Evolutionary conservation across 1,140 invertebrate genomes (phyloP).

Genomic region (Proales similis): DNA sequence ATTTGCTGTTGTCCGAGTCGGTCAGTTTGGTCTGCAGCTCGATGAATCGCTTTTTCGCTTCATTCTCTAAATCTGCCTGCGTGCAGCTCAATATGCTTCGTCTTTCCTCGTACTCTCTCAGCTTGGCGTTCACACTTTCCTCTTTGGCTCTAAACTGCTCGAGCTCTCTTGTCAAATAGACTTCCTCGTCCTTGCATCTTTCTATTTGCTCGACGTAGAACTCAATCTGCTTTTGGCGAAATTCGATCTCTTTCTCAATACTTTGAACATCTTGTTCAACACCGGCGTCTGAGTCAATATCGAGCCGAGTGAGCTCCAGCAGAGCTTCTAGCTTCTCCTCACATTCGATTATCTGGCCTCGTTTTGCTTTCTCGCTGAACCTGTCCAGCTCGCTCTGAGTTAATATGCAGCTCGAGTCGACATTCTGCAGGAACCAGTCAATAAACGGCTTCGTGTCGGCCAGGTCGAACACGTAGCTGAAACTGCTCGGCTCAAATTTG

Average conservation of each 20-base stretch:
- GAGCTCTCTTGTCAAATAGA: slow-evolving; percentile 7
- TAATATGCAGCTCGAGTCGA: not conserved
- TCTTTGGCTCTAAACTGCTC: not conserved
- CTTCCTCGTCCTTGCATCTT: not conserved
- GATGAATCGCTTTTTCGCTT: slow-evolving; percentile 4
- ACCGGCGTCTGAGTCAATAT: not conserved
- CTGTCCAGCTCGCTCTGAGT: not conserved
- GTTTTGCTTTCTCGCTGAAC: not conserved
- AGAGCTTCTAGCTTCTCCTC: slow-evolving; percentile 6
- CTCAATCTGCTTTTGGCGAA: slow-evolving; percentile 1
- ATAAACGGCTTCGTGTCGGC: slow-evolving; percentile 19
- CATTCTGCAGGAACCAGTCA: slow-evolving; percentile 3
- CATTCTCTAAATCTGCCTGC: not conserved
- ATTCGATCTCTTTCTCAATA: slow-evolving; percentile 8
- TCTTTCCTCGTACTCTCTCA: slow-evolving; percentile 29
- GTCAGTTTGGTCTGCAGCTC: slow-evolving; percentile 14
- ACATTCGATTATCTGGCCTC: slow-evolving; percentile 17
- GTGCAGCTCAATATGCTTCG: slow-evolving; percentile 3
- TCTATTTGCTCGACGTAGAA: not conserved
- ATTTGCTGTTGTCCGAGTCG: slow-evolving; percentile 15
- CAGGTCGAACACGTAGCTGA: slow-evolving; percentile 26
- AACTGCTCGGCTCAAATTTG: slow-evolving; percentile 2
- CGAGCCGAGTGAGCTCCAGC: not conserved
- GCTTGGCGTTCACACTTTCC: not conserved
- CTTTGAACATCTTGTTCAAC: slow-evolving; percentile 5